Conservation (phyloP, 2,797 vertebrate genomes). For the Allochrocebus solatus region DNA sequence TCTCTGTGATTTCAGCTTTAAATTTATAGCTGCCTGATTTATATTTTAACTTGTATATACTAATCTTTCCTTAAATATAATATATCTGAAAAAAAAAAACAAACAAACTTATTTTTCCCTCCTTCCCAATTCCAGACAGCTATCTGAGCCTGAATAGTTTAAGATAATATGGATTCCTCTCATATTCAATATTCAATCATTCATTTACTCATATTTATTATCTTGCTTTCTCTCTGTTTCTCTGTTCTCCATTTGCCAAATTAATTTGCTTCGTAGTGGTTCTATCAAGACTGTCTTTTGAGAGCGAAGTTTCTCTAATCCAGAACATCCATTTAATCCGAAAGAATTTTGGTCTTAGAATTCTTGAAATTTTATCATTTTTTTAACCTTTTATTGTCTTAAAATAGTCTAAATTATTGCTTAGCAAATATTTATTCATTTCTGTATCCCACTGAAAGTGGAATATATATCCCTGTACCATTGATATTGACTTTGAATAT, state of each 20-base stretch:
- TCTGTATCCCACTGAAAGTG: too few relatives aligned
- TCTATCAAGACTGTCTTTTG: neutral
- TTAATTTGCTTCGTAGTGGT: neutral
- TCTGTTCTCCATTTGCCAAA: neutral
- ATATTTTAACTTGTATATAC: neutral
- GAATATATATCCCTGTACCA: neutral
- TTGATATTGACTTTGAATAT: neutral
- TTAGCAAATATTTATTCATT: neutral
- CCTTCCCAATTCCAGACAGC: neutral
- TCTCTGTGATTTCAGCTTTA: neutral
- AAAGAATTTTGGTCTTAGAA: neutral
- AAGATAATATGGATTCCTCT: neutral
- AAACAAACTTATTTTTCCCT: neutral
- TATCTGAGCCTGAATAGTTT: neutral
- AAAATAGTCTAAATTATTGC: neutral
- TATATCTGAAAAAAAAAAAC: neutral
- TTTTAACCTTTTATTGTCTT: neutral
- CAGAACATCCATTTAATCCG: neutral
- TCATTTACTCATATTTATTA: neutral
- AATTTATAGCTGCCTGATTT: neutral
- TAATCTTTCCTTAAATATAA: neutral
- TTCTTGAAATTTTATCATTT: neutral
- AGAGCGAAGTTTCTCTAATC: neutral
- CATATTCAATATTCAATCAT: neutral
- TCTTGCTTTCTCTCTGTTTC: accelerated